Evolutionary conservation across 2,113 vertebrate species (phyloP), one percentile per base, ranked within the genome.

Genomic region (Leucoraja erinaceus): DNA sequence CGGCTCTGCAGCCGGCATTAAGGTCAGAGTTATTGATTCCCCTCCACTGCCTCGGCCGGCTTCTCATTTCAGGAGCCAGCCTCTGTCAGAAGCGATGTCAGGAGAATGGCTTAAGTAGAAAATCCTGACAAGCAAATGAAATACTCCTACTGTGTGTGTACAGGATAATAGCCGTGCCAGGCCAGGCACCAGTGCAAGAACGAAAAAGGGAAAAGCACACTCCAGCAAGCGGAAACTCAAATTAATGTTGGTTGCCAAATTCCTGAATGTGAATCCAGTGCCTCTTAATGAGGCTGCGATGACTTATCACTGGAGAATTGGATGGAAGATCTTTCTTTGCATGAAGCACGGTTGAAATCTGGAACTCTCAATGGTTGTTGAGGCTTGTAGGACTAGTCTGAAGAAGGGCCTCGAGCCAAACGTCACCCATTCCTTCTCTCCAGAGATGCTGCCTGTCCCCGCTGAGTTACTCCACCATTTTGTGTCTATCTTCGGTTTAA

Each of bases 21-120:
- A 91, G 90, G 90, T 91, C 90, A 91, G 90, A 74, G 90, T 91
- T 91, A 91, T 91, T 91, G 90, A 91, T 91, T 91, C 38, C 63
- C 8, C 90, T 91, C 90, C 90, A 72, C 38, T 28, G 66, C 66
- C 83, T 47, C 90, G 70, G 66, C 66, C 2, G 31, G 28, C 66
- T 33, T 91, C 38, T 91, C 90, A 91, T 38, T 74, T 91, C 33
- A 47, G 33, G 68, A 91, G 66, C 90, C 68, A 72, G 90, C 90
- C 90, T 91, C 90, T 91, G 90, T 70, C 90, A 91, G 38, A 91
- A 72, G 68, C 68, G 33, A 72, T 91, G 90, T 91, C 68, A 22
- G 68, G 66, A 72, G 90, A 91, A 91, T 72, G 66, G 90, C 90
- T 91, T 74, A 91, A 74, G 90, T 38, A 74, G 90, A 91, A 72